Percentiles rank a stretch among this genome's conserved stretches.
Evolutionary conservation across 2,888 invertebrate species (phyloP).

Genomic region (Tetragonisca angustula): DNA sequence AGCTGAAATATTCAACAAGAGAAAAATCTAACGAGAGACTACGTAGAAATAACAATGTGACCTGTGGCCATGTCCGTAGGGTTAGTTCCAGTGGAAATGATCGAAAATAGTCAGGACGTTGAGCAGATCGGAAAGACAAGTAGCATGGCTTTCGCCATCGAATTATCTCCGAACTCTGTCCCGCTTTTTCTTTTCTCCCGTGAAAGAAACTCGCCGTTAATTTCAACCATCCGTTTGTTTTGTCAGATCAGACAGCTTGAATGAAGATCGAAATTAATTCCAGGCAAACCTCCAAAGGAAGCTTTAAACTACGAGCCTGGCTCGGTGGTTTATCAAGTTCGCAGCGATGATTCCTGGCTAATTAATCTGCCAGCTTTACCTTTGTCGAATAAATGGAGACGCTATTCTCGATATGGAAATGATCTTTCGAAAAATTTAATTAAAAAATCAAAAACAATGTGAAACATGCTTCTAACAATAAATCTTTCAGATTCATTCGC

Average conservation of each 20-base stretch:
- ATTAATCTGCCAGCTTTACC: background rate
- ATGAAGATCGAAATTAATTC: background rate
- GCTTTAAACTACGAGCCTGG: background rate
- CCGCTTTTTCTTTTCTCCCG: background rate
- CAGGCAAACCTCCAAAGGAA: background rate
- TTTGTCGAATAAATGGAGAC: background rate
- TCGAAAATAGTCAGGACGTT: constrained; percentile 28
- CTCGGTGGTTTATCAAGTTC: background rate
- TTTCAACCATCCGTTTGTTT: background rate
- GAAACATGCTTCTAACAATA: background rate
- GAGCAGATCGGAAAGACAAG: constrained; percentile 47
- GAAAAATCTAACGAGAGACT: no score
- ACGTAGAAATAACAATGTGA: no score
- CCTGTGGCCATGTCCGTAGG: no score
- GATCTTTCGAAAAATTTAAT: background rate
- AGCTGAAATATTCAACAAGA: no score
- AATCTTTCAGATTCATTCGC: background rate
- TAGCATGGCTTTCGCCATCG: background rate
- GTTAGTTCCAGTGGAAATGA: constrained; percentile 17
- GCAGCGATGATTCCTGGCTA: background rate
- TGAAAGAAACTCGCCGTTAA: background rate
- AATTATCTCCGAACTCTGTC: background rate
- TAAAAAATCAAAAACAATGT: background rate
- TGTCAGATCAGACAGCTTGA: background rate
- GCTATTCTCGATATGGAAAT: background rate